A percentile compares a stretch with the other conserved stretches of the same genome.
Conservation (phyloP, 1,140 invertebrate species). For the Bombus fervidus region DNA sequence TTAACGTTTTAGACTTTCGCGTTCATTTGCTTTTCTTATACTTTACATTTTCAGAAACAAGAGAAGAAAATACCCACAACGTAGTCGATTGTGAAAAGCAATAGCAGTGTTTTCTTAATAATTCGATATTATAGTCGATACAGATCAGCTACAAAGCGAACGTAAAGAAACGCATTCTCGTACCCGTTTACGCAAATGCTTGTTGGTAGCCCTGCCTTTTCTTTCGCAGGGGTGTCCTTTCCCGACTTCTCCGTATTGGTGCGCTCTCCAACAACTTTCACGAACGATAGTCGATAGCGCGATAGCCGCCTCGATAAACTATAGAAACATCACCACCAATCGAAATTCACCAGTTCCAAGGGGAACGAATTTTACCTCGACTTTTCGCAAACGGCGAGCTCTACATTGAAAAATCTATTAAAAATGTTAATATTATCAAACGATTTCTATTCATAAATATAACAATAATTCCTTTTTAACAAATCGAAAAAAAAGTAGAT, state of each 20-base stretch:
- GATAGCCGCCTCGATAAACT: neutral
- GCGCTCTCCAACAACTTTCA: slow-evolving; percentile 12
- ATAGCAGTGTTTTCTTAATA: too few species aligned
- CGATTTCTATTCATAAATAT: too few species aligned
- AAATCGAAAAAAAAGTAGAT: too few species aligned
- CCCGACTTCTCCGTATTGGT: slow-evolving; percentile 70
- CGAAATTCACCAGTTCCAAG: too few species aligned
- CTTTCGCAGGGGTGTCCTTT: slow-evolving; percentile 61
- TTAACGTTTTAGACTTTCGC: too few species aligned
- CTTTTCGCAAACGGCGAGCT: neutral
- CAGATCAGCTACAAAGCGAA: too few species aligned
- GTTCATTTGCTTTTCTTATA: too few species aligned
- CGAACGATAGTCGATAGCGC: neutral
- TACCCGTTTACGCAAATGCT: slow-evolving; percentile 60
- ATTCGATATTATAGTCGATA: too few species aligned
- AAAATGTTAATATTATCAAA: too few species aligned
- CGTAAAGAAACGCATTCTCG: slow-evolving; percentile 11
- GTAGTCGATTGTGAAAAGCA: too few species aligned
- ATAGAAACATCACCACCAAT: neutral
- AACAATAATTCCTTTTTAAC: too few species aligned
- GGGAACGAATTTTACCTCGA: neutral
- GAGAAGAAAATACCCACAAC: neutral
- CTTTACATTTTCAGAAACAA: neutral
- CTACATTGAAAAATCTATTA: too few species aligned
- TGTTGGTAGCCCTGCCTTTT: slow-evolving; percentile 59